A percentile compares a stretch with the other conserved stretches of the same genome.
Evolutionary conservation across 2,888 invertebrate species (phyloP).

Genomic region (Luperina nickerlii): DNA sequence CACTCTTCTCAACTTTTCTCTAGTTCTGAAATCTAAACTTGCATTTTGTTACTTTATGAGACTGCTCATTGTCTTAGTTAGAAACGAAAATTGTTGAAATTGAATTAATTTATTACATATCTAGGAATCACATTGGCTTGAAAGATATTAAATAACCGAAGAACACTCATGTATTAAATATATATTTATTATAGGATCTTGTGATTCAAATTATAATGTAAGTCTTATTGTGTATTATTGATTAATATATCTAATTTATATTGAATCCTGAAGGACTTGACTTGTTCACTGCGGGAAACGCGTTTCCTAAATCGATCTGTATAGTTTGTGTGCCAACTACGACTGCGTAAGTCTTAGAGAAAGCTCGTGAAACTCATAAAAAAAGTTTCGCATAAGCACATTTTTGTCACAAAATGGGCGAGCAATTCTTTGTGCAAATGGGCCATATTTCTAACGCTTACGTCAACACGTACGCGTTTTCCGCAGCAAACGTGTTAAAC

Average conservation of each 20-base stretch:
- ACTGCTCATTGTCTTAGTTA: constrained; percentile 17
- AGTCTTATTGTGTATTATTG: constrained; percentile 50
- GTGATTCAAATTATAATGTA: constrained; percentile 58
- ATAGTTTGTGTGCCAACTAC: constrained; percentile 10
- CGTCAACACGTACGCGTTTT: constrained; percentile 4
- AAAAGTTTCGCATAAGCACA: no score
- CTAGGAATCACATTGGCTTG: constrained; percentile 38
- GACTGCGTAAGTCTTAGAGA: background rate
- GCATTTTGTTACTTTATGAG: constrained; percentile 26
- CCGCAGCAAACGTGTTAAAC: constrained; percentile 17
- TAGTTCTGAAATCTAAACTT: constrained; percentile 19
- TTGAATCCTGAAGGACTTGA: constrained; percentile 28
- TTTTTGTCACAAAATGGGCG: constrained; percentile 11
- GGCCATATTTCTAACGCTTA: constrained; percentile 4
- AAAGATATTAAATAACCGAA: constrained; percentile 32
- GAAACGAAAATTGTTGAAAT: constrained; percentile 38
- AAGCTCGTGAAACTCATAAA: background rate
- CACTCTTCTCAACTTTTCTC: background rate
- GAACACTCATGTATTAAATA: constrained; percentile 26
- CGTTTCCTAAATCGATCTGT: constrained; percentile 2
- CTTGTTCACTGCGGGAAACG: constrained; percentile 25
- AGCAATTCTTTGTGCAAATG: background rate
- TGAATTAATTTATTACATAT: constrained; percentile 50
- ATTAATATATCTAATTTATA: constrained; percentile 40
- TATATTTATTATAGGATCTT: constrained; percentile 44